A percentile compares a stretch with the other conserved stretches of the same genome.
Conservation (phyloP, 2,888 invertebrate species). For the Acrobasis repandana region DNA sequence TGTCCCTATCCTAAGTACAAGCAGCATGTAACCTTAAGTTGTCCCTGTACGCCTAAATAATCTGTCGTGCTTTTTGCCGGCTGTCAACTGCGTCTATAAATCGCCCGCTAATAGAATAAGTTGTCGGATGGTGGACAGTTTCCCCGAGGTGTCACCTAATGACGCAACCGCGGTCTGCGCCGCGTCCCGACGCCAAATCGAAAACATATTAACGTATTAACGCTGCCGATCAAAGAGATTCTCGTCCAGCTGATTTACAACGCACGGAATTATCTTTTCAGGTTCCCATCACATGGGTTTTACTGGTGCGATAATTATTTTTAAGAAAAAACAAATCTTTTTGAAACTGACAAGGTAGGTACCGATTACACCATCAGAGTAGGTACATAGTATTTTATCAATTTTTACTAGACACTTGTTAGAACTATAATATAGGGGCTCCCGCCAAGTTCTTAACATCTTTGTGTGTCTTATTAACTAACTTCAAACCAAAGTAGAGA, state of each 20-base stretch:
- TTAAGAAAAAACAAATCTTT: background rate
- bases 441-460: too few species aligned
- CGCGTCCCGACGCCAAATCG: constrained; percentile 67
- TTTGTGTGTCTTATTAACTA: too few species aligned
- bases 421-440: too few species aligned
- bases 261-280: constrained; percentile 26
- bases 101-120: constrained; percentile 63
- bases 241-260: constrained; percentile 57
- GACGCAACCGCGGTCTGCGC: constrained; percentile 63
- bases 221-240: constrained; percentile 73
- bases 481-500: too few species aligned
- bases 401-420: too few species aligned
- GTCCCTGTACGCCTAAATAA: background rate
- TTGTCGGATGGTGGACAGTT: constrained; percentile 57
- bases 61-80: constrained; percentile 49
- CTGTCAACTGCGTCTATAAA: constrained; percentile 54
- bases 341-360: too few species aligned
- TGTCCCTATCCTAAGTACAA: too few species aligned
- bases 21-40: background rate
- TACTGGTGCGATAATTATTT: background rate
- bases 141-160: constrained; percentile 60
- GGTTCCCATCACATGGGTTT: background rate
- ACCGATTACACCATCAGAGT: too few species aligned
- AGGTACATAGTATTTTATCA: too few species aligned
- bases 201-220: constrained; percentile 76